A percentile compares a stretch with the other conserved stretches of the same genome.
Evolutionary conservation across 2,113 vertebrate species (phyloP).

Genomic region (Chascanopsetta lugubris): DNA sequence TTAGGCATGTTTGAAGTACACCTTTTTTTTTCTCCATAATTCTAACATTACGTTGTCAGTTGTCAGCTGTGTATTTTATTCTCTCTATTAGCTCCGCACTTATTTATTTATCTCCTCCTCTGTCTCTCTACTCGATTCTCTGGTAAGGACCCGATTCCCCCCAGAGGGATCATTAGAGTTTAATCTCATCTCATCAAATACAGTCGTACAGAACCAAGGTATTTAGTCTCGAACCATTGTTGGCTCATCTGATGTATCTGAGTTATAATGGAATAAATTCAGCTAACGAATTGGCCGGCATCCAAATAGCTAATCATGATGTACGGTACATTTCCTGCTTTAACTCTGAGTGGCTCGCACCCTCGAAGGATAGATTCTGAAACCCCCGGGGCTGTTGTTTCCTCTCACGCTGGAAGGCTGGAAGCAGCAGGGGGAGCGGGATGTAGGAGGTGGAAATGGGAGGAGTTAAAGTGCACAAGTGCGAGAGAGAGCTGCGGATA

Average conservation of each 20-base stretch:
- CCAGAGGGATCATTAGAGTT: slow-evolving; percentile 64
- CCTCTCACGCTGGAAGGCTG: slow-evolving; percentile 28
- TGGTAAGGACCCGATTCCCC: slow-evolving; percentile 44
- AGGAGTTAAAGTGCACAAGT: slow-evolving; percentile 48
- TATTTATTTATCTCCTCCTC: slow-evolving; percentile 38
- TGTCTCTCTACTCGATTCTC: slow-evolving; percentile 40
- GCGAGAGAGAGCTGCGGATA: slow-evolving; percentile 26
- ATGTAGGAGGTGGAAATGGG: slow-evolving; percentile 32
- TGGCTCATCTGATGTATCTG: slow-evolving; percentile 50
- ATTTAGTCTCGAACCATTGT: slow-evolving; percentile 53
- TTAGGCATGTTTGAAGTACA: too few relatives aligned
- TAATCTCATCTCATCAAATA: slow-evolving; percentile 67
- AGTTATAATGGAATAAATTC: slow-evolving; percentile 40
- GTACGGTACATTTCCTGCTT: neutral
- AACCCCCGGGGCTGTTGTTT: slow-evolving; percentile 48
- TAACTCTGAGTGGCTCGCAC: slow-evolving; percentile 18
- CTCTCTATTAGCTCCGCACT: slow-evolving; percentile 36
- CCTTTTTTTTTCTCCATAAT: neutral
- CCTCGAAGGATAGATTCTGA: slow-evolving; percentile 54
- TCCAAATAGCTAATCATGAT: neutral
- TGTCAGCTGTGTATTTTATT: slow-evolving; percentile 37
- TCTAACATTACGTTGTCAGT: slow-evolving; percentile 12
- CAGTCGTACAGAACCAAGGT: slow-evolving; percentile 51
- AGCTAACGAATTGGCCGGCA: slow-evolving; percentile 10
- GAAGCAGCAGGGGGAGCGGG: slow-evolving; percentile 36